Evolutionary conservation across 92 coral and sea anemone species (phyloP), one percentile per base, ranked within the genome.

Genomic region (Phenganax stokvisi): DNA sequence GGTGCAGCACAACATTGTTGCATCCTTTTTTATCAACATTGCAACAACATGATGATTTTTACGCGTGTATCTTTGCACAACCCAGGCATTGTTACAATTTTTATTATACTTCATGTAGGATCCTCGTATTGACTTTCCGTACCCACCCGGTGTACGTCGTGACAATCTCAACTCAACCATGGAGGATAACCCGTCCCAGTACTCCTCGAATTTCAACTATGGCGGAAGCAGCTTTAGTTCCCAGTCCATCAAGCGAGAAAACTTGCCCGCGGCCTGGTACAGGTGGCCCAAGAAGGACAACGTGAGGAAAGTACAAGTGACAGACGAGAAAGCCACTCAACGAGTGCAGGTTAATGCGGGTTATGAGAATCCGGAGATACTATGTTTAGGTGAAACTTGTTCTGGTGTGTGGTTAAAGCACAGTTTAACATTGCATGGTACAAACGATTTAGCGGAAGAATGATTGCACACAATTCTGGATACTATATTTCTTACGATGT

Each of bases 331-430:
- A 66, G 98, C 91, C 9, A 91, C 97, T 55, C 98, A 94, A 71
- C 82, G 98, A 12, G 98, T 94, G 10, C 98, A 94, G 82, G 98
- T 94, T 17, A 94, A 94, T 71, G 98, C 98, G 51, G 98, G 98
- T n/a, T 94, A 94, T 79, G 98, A 94, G 75, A 90, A 88, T 81
- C 98, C 98, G 9, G 96, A 90, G 20, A 92, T 94, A 25, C 92
- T 92, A 7, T 94, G 98, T 54, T 65, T 94, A n/a, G 86, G 84
- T 8, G 78, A 60, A 15, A 93, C 97, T 29, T 94, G 98, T 72
- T 94, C 98, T 52, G 98, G 98, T 9, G 91, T 94, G 8, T 47
- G 92, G 44, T 68, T 94, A 56, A 90, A 88, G 72, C 91, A 93
- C 89, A 96, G 90, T 17, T 72, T 94, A 57, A 94, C 92, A 0